These are phyloP conservation scores for Caenorhabditis zanzibari DNA, from an alignment of 2,888 invertebrate species.

Conservation along the genomic window DNA sequence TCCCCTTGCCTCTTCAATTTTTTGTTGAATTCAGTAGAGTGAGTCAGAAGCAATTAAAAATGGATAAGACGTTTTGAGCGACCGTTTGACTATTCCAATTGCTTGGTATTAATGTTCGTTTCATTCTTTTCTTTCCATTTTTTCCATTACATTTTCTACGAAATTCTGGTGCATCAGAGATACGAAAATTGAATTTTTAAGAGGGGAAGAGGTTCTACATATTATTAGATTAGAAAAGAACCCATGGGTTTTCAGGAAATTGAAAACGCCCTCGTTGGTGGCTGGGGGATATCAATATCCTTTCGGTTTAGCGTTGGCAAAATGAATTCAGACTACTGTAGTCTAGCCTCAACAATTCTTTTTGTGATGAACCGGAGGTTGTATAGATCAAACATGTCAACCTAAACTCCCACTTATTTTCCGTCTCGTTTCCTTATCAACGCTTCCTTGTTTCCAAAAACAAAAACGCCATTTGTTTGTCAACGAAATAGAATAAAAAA, in stretches of 20 bases:
- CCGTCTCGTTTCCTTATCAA: slow-evolving; percentile 7
- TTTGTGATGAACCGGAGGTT: slow-evolving; percentile 7
- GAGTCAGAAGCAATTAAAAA: slow-evolving; percentile 43
- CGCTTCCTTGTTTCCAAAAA: not conserved
- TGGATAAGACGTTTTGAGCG: slow-evolving; percentile 38
- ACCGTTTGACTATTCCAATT: slow-evolving; percentile 37
- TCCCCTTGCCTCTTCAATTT: not conserved
- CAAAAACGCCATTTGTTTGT: not conserved
- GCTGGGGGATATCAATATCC: not conserved
- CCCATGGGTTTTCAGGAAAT: slow-evolving; percentile 29
- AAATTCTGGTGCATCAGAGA: slow-evolving; percentile 23
- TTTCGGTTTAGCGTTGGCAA: not conserved
- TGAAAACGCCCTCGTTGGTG: not conserved
- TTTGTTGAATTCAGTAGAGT: slow-evolving; percentile 1
- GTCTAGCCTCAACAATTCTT: not conserved
- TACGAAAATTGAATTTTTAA: slow-evolving; percentile 3
- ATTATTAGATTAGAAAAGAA: slow-evolving; percentile 25
- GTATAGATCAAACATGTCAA: slow-evolving; percentile 1
- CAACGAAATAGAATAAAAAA: not conserved
- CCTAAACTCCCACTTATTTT: slow-evolving; percentile 11
- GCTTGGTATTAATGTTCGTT: slow-evolving; percentile 31
- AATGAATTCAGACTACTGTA: not conserved
- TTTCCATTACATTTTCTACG: slow-evolving; percentile 2
- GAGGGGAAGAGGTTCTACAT: slow-evolving; percentile 3
- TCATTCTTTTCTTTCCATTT: not conserved